Conservation (phyloP, 2,113 vertebrate genomes). For the Indri indri region DNA sequence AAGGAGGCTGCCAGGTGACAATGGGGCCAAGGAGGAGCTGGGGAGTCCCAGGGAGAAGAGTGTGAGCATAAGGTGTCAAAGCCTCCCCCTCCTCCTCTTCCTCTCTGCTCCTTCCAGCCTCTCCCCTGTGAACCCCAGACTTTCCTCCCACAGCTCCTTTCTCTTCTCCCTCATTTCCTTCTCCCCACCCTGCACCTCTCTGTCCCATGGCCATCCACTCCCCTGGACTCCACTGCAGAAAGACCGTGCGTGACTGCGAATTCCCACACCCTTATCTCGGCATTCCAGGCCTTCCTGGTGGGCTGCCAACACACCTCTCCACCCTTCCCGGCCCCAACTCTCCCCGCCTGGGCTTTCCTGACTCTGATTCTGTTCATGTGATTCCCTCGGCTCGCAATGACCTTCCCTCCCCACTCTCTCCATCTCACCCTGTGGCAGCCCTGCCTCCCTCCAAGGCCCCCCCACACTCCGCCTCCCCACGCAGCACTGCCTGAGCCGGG, state of each 20-base stretch:
- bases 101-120: not conserved
- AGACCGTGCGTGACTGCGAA: not conserved
- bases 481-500: not conserved
- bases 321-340: not conserved
- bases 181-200: not conserved
- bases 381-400: not conserved
- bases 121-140: not conserved
- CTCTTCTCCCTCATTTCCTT: not conserved
- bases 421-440: not conserved
- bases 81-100: not conserved
- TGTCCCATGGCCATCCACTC: not conserved
- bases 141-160: not conserved
- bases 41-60: not conserved
- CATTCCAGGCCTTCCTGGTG: conserved; percentile 24
- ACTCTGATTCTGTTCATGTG: not conserved
- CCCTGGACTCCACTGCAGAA: not conserved
- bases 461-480: rapidly evolving
- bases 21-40: not conserved
- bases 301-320: conserved; percentile 11
- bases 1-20: conserved; percentile 1
- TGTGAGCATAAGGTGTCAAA: not conserved
- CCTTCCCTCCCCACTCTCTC: not conserved
- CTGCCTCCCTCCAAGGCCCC: not conserved
- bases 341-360: not conserved
- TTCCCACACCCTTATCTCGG: conserved; percentile 34